Base-by-base conservation (phyloP, 2,797 vertebrate species). In the Clarias laeviceps region DNA sequence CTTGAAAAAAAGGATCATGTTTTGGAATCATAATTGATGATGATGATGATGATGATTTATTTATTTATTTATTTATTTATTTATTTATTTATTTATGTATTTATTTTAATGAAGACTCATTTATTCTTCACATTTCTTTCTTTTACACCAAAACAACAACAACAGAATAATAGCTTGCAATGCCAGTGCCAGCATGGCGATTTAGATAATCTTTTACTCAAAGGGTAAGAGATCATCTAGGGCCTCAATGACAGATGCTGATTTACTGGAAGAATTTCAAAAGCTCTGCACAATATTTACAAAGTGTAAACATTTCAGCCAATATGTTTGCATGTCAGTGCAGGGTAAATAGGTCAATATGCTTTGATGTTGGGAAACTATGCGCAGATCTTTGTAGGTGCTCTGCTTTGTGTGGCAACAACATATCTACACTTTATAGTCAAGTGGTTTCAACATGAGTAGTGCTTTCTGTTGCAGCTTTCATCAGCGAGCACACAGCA, bases 251-350 rank as follows among this genome's bases (percentile, higher is more conserved):
- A 61, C 54, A 74, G 74, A 66, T 22, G 12, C 59, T 73, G 59
- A 73, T 80, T 83, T 80, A 68, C 82, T 87, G 85, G 76, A 77
- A 86, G 64, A 17, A 37, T 86, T 68, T 81, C 59, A 85, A 85
- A 86, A 66, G 45, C 50, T 61, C 77, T 68, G 40, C 45, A 59
- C 50, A 87, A 84, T 87, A 84, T 84, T 84, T 87, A 76, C 86
- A 84, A 80, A 61, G 69, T 54, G 74, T 57, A 40, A 68, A 87
- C 72, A 80, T 77, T 84, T 81, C 62, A 74, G 24, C 78, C 62
- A 59, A 17, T 73, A 59, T 0, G 45, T 81, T 84, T 76, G 69
- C 24, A 34, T 37, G 27, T 17, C 74, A 68, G 22, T 20, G 3
- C 40, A 62, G 64, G 56, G 78, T 81, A 84, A 84, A 82, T 81